phyloP scores from a whole-genome alignment of 2,888 invertebrate genomes.

The Abrostola triplasia region DNA sequence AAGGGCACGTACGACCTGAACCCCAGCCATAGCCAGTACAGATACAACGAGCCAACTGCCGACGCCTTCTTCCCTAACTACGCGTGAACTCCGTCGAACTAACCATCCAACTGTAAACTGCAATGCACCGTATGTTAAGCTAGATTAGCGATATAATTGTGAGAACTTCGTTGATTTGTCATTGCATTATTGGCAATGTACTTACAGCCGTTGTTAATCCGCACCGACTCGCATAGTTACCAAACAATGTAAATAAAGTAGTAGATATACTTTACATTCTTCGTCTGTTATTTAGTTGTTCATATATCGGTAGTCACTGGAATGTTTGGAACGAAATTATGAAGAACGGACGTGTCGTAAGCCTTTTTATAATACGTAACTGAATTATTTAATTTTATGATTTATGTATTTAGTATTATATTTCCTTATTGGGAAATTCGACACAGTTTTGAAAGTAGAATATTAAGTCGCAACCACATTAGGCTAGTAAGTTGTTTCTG shows the following conservation, averaged over 20 bases:
- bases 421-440: slow-evolving; percentile 4
- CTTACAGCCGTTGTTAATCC: slow-evolving; percentile 2
- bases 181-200: slow-evolving; percentile 7
- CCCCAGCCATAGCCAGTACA: slow-evolving; percentile 62
- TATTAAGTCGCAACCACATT: background rate
- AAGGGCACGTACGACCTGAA: slow-evolving; percentile 61
- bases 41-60: slow-evolving; percentile 66
- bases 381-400: background rate
- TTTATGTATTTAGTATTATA: background rate
- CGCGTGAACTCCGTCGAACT: slow-evolving; percentile 50
- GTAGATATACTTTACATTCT: background rate
- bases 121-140: slow-evolving; percentile 44
- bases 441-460: background rate
- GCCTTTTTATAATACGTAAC: background rate
- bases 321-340: background rate
- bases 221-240: slow-evolving; percentile 9
- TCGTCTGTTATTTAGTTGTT: background rate
- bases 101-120: slow-evolving; percentile 2
- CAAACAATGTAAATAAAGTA: slow-evolving; percentile 16
- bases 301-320: background rate
- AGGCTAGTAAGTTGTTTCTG: background rate
- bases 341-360: background rate
- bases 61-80: slow-evolving; percentile 74
- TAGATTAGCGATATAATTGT: slow-evolving; percentile 7
- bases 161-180: slow-evolving; percentile 1